Evolutionary conservation across 2,797 vertebrate species (phyloP).

Genomic region (Trachops cirrhosus): DNA sequence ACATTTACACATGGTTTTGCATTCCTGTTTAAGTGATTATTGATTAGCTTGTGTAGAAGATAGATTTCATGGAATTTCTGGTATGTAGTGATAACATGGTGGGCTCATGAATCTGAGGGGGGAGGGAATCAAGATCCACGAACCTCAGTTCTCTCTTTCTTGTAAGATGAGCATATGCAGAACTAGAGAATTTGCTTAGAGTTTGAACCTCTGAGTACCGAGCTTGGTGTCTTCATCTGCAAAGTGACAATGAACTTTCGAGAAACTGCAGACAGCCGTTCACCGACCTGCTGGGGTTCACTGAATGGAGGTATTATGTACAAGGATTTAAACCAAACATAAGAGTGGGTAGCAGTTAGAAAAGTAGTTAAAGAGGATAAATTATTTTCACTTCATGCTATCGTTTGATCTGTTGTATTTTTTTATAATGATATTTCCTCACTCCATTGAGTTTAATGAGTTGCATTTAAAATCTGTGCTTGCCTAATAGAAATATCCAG

Average conservation of each 20-base stretch:
- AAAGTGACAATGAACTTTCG: neutral
- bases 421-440: neutral
- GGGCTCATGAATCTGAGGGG: neutral
- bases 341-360: neutral
- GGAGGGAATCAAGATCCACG: neutral
- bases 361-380: neutral
- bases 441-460: neutral
- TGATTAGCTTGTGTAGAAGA: neutral
- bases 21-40: neutral
- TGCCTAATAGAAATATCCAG: neutral
- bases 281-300: neutral
- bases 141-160: neutral
- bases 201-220: neutral
- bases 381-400: neutral
- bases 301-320: neutral
- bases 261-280: neutral
- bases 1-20: neutral
- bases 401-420: neutral
- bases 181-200: neutral
- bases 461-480: neutral
- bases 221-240: neutral
- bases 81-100: neutral
- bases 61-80: neutral
- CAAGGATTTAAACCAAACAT: neutral
- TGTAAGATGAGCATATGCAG: neutral